These are phyloP conservation scores for Macquaria australasica DNA, from an alignment of 2,113 vertebrate species.

Conservation along the genomic window DNA sequence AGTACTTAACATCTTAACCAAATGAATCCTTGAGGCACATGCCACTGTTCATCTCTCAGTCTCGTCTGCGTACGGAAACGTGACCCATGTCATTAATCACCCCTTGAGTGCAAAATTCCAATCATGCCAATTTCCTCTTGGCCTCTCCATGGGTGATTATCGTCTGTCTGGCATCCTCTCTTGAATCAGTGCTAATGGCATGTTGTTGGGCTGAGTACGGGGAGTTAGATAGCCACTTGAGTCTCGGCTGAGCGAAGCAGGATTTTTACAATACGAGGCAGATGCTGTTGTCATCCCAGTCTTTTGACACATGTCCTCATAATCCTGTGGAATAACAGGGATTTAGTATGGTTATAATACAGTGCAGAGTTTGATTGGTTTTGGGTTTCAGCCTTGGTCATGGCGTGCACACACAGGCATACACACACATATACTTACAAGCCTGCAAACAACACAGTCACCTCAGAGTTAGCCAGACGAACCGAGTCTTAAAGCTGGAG, in stretches of 20 bases:
- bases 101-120: slow-evolving; percentile 14
- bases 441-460: neutral
- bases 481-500: neutral
- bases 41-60: neutral
- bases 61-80: neutral
- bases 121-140: slow-evolving; percentile 27
- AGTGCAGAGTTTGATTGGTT: neutral
- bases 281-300: slow-evolving; percentile 30
- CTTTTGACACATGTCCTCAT: slow-evolving; percentile 39
- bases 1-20: neutral
- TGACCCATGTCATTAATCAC: slow-evolving; percentile 1
- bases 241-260: slow-evolving; percentile 19
- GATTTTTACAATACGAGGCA: slow-evolving; percentile 18
- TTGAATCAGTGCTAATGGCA: slow-evolving; percentile 39
- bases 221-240: slow-evolving; percentile 38
- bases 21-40: neutral
- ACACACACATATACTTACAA: neutral
- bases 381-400: slow-evolving; percentile 3
- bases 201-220: slow-evolving; percentile 19
- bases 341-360: slow-evolving; percentile 32
- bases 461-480: neutral
- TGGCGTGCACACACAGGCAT: neutral
- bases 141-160: slow-evolving; percentile 29
- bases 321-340: slow-evolving; percentile 23
- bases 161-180: slow-evolving; percentile 15